A percentile compares a stretch with the other conserved stretches of the same genome.
These are phyloP conservation scores for Triops cancriformis DNA, from an alignment of 1,140 invertebrate genomes.

Conservation along the genomic window DNA sequence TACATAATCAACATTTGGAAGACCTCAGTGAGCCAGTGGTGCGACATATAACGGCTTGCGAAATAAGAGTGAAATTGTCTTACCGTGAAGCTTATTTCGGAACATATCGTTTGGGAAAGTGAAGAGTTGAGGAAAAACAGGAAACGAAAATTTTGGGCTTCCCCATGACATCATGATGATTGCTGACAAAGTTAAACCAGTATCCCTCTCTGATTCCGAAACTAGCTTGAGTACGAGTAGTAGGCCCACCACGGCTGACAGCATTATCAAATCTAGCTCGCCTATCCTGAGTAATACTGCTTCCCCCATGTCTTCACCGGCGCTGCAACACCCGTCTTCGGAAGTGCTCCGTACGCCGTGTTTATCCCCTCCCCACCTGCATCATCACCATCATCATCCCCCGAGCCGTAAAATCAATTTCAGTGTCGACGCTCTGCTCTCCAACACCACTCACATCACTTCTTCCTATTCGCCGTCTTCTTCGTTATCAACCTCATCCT, in stretches of 20 bases:
- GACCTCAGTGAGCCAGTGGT: no score
- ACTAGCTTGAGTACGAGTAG: background rate
- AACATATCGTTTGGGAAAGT: background rate
- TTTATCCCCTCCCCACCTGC: background rate
- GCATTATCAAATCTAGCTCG: background rate
- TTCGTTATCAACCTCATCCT: background rate
- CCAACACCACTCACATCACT: constrained; percentile 10
- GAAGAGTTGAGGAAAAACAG: background rate
- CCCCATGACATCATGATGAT: constrained; percentile 10
- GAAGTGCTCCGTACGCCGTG: background rate
- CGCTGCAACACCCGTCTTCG: background rate
- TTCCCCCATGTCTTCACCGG: background rate
- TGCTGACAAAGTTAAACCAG: constrained; percentile 10
- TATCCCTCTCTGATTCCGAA: background rate
- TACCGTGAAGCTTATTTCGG: background rate
- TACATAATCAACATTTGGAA: no score
- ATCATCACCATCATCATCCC: background rate
- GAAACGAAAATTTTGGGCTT: background rate
- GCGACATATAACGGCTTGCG: no score
- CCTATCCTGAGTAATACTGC: background rate
- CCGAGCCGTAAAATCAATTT: constrained; percentile 20
- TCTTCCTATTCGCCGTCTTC: background rate
- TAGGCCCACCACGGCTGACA: background rate
- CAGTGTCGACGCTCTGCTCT: constrained; percentile 26
- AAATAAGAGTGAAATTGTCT: no score